Conservation (phyloP, 2,113 vertebrate genomes). For the Plecotus auritus region DNA sequence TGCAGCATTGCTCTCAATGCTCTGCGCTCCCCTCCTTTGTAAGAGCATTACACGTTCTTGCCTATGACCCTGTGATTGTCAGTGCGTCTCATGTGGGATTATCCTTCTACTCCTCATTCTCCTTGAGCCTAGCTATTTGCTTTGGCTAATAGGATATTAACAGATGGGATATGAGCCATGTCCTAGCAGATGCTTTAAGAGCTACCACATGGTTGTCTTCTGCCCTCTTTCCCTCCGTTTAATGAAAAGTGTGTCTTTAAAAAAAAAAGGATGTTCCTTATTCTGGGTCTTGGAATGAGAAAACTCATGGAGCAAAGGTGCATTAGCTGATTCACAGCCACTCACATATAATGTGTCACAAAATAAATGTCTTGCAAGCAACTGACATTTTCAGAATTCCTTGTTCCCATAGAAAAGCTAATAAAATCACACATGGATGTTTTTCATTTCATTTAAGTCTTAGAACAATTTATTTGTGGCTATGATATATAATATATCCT, state of each 20-base stretch:
- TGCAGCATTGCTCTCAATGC: background rate
- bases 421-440: background rate
- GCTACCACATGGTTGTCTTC: background rate
- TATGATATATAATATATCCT: background rate
- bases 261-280: background rate
- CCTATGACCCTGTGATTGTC: background rate
- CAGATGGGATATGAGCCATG: background rate
- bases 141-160: background rate
- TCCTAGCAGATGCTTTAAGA: background rate
- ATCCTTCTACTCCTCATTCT: too few relatives aligned
- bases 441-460: slow-evolving; percentile 7
- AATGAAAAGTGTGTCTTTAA: background rate
- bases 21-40: background rate
- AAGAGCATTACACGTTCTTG: background rate
- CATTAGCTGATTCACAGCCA: background rate
- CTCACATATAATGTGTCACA: background rate
- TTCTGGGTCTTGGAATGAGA: background rate
- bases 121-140: background rate
- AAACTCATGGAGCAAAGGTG: background rate
- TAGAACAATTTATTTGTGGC: background rate
- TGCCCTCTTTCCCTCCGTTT: background rate
- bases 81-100: background rate
- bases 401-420: background rate
- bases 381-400: background rate
- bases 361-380: background rate